Percentiles rank a stretch among this genome's conserved stretches.
These are phyloP conservation scores for Argyrosomus regius DNA, from an alignment of 2,797 vertebrate genomes.

Conservation along the genomic window DNA sequence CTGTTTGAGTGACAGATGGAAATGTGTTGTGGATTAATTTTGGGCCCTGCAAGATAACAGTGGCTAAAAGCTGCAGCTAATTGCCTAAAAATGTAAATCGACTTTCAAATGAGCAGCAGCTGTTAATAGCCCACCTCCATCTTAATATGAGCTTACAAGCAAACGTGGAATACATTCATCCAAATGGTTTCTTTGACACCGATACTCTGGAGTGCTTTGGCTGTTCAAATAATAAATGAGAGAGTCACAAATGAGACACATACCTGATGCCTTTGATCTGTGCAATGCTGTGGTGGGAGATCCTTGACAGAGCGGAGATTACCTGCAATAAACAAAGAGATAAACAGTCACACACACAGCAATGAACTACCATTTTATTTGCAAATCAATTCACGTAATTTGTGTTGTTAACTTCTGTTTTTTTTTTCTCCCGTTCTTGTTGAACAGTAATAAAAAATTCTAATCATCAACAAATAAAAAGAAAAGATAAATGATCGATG, in stretches of 20 bases:
- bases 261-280: conserved; percentile 99
- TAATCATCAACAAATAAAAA: too few relatives aligned
- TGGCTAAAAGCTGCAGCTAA: conserved; percentile 63
- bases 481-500: background rate
- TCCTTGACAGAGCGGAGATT: conserved; percentile 95
- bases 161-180: conserved; percentile 25
- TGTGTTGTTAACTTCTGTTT: background rate
- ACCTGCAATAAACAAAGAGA: conserved; percentile 85
- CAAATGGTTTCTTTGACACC: conserved; percentile 18
- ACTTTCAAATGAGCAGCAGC: conserved; percentile 57
- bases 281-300: conserved; percentile 94
- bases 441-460: background rate
- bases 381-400: background rate
- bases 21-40: conserved; percentile 36
- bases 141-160: conserved; percentile 27
- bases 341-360: background rate
- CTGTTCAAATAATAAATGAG: conserved; percentile 25
- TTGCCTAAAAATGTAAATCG: conserved; percentile 67
- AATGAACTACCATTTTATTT: background rate
- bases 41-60: conserved; percentile 32
- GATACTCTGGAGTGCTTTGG: conserved; percentile 18
- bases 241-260: conserved; percentile 49
- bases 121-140: conserved; percentile 55
- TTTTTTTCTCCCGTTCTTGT: background rate
- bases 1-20: conserved; percentile 56